Base-by-base conservation (phyloP, 2,888 invertebrate genomes). In the Alloplasta piceator region DNA sequence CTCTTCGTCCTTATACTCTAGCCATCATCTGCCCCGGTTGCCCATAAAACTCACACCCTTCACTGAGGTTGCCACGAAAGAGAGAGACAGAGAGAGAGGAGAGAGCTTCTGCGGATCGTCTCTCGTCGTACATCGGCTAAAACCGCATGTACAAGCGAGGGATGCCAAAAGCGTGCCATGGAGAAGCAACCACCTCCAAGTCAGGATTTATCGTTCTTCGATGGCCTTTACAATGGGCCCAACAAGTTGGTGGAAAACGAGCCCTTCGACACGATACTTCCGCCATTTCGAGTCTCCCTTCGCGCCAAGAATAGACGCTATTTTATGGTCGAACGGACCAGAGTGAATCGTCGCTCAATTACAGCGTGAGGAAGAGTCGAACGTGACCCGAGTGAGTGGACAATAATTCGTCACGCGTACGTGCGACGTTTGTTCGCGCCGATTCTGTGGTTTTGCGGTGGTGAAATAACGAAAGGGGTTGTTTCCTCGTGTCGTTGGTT, bases 171-270 rank as follows among this genome's bases (percentile, higher is more conserved):
- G 78, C 78, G 81, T 79, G 78, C 80, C 77, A 43, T 9, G 38
- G 48, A 9, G 48, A 58, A 74, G 61, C 26, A 26, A 26, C 26
- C 26, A 84, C 82, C 68, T 80, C 77, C 14, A 70, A 46, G 74
- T 81, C 70, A 81, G 89, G 26, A 91, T 92, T 91, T 91, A 91
- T 91, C 85, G 91, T 85, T 85, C 74, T 89, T 90, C 90, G 90
- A 92, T 90, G 88, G 89, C 61, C 26, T 60, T 14, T 88, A 89
- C 89, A 89, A 90, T 89, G 87, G 89, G 64, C 12, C 91, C 91
- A 91, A 92, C 92, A 92, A 92, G 91, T 91, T 91, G 91, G 86
- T 89, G 90, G 90, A 89, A 90, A 90, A 91, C 76, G 80, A 82
- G 72, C 41, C 56, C 26, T 16, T 64, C 80, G n/a, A 76, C 50